Evolutionary conservation across 2,888 invertebrate genomes (phyloP).

Genomic region (Cryptocephalus moraei): DNA sequence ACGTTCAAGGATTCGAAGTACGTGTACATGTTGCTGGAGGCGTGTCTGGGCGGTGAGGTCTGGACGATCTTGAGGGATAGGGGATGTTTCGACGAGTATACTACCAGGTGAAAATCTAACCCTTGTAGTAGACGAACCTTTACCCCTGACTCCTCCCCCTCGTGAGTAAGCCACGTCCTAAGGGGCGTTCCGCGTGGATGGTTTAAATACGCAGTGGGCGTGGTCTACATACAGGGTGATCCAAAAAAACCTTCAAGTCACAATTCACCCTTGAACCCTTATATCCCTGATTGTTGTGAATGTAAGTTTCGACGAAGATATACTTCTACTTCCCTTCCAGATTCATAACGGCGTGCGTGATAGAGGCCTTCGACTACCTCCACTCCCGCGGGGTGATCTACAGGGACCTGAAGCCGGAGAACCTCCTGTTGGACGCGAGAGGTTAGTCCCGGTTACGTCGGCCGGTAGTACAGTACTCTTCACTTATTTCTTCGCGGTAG

Average conservation of each 20-base stretch:
- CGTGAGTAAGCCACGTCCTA: too few species aligned
- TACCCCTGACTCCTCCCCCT: too few species aligned
- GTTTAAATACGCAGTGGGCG: too few species aligned
- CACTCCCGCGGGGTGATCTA: slow-evolving; percentile 53
- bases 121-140: too few species aligned
- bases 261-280: too few species aligned
- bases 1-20: slow-evolving; percentile 61
- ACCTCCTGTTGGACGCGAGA: slow-evolving; percentile 48
- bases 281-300: too few species aligned
- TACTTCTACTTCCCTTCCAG: too few species aligned
- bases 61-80: slow-evolving; percentile 63
- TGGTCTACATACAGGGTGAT: too few species aligned
- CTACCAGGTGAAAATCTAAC: slow-evolving; percentile 30
- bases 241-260: too few species aligned
- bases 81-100: slow-evolving; percentile 52
- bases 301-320: not conserved
- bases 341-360: slow-evolving; percentile 58
- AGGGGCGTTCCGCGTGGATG: too few species aligned
- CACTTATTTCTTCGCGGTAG: too few species aligned
- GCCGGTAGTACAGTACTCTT: too few species aligned
- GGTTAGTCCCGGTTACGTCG: slow-evolving; percentile 31
- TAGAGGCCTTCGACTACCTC: slow-evolving; percentile 60
- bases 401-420: slow-evolving; percentile 60
- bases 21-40: slow-evolving; percentile 63
- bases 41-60: slow-evolving; percentile 62